These are phyloP conservation scores for Psylliodes chrysocephalus DNA, from an alignment of 2,888 invertebrate species.

Conservation along the genomic window DNA sequence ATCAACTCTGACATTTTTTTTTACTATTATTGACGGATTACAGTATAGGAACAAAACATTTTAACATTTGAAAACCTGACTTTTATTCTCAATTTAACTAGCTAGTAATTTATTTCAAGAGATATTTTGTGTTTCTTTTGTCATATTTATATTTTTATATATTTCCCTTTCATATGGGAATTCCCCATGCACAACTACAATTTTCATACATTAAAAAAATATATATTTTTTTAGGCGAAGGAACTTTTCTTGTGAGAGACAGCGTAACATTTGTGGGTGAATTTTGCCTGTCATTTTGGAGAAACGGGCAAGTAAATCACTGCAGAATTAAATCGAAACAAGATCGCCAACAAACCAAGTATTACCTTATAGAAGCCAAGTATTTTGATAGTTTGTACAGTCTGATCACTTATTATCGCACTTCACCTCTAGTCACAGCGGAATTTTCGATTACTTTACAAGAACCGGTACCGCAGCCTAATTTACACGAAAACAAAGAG, in stretches of 20 bases:
- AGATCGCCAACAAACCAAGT: conserved; percentile 88
- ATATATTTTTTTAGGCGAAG: conserved; percentile 77
- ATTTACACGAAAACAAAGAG: conserved; percentile 91
- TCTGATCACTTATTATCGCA: conserved; percentile 89
- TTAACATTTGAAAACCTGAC: too few relatives aligned
- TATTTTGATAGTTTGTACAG: conserved; percentile 93
- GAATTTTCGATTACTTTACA: conserved; percentile 88
- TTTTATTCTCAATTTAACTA: too few relatives aligned
- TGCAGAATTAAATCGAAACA: conserved; percentile 91
- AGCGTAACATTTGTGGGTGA: conserved; percentile 97
- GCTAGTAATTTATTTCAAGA: too few relatives aligned
- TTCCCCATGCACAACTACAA: too few relatives aligned
- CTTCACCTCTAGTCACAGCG: conserved; percentile 86
- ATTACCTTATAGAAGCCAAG: conserved; percentile 87
- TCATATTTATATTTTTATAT: too few relatives aligned
- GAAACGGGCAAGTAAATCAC: conserved; percentile 89
- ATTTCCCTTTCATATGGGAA: too few relatives aligned
- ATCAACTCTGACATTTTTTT: too few relatives aligned
- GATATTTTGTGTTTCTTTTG: too few relatives aligned
- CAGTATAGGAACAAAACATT: too few relatives aligned
- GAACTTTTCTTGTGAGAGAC: conserved; percentile 91
- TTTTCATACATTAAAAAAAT: too few relatives aligned
- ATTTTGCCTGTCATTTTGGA: conserved; percentile 94
- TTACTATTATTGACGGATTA: too few relatives aligned
- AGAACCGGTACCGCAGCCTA: conserved; percentile 94